These are phyloP conservation scores for Lutraria rhynchaena DNA, from an alignment of 1,140 invertebrate genomes.

Conservation along the genomic window DNA sequence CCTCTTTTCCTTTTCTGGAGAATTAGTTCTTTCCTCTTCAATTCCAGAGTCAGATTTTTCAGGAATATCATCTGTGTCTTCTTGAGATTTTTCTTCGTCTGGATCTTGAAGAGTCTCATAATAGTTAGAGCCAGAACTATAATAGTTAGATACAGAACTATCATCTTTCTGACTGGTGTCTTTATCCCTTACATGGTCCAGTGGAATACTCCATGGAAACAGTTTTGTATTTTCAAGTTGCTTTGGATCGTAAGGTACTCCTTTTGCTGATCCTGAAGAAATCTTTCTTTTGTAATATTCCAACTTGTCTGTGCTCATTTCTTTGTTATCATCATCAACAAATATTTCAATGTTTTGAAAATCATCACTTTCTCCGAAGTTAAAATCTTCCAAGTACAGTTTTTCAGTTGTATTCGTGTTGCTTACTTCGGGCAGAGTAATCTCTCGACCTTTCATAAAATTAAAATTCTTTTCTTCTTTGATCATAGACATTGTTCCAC, in stretches of 20 bases:
- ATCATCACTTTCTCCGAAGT: constrained; percentile 49
- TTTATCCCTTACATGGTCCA: neutral
- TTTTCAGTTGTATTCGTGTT: constrained; percentile 30
- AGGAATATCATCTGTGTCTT: neutral
- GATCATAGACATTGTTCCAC: constrained; percentile 5
- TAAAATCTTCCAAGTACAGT: constrained; percentile 46
- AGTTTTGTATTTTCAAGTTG: neutral
- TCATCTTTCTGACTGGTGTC: constrained; percentile 30
- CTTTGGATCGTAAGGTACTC: constrained; percentile 48
- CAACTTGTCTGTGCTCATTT: constrained; percentile 21
- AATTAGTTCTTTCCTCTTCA: neutral
- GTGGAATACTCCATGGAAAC: constrained; percentile 12
- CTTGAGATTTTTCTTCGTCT: constrained; percentile 11
- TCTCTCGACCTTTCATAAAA: constrained; percentile 65
- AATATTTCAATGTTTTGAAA: constrained; percentile 43
- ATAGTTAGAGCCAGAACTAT: constrained; percentile 42
- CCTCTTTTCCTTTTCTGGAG: neutral
- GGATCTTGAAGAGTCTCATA: constrained; percentile 34
- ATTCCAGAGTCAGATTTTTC: neutral
- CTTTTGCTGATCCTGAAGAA: constrained; percentile 1
- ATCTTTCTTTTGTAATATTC: constrained; percentile 24
- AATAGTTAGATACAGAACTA: constrained; percentile 31
- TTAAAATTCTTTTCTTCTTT: constrained; percentile 20
- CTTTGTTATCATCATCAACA: constrained; percentile 7
- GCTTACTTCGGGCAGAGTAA: constrained; percentile 60